phyloP scores from a whole-genome alignment of 1,140 invertebrate species.

The Drosophila sucinea region DNA sequence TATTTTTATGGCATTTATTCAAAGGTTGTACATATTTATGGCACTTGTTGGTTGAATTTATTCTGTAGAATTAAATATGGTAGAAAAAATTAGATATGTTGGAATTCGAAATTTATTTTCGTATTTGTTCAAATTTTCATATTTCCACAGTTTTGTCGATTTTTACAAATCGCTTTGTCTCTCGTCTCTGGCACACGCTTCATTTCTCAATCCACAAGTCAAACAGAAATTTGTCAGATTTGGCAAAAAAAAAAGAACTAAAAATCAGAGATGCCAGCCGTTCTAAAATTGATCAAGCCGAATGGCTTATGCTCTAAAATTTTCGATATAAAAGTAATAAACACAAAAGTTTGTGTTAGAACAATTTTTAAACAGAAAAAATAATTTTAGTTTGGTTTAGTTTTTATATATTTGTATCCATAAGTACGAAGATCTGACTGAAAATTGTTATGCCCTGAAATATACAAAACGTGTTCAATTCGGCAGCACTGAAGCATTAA shows the following conservation, averaged over 20 bases:
- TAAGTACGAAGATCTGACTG: not conserved
- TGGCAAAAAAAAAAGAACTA: not conserved
- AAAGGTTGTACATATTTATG: not conserved
- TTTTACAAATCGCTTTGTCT: not conserved
- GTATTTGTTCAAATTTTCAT: not conserved
- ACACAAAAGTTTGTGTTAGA: too few species aligned
- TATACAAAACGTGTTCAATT: not conserved
- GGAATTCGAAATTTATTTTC: not conserved
- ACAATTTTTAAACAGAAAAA: too few species aligned
- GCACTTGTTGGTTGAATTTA: constrained; percentile 1
- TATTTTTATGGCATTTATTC: not conserved
- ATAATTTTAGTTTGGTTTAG: too few species aligned
- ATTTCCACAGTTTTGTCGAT: not conserved
- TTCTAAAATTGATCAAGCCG: not conserved
- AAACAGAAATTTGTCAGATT: not conserved
- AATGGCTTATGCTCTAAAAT: not conserved
- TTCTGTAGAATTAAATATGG: not conserved
- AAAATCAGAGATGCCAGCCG: too few species aligned
- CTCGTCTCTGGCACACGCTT: constrained; percentile 2
- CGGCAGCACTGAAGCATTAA: constrained; percentile 3
- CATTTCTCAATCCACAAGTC: not conserved
- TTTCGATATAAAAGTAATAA: too few species aligned
- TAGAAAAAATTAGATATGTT: too few species aligned
- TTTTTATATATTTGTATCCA: too few species aligned
- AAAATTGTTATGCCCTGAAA: not conserved